Evolutionary conservation across 1,140 invertebrate genomes (phyloP), one percentile per base, ranked within the genome.

Genomic region (Lucilia cuprina): DNA sequence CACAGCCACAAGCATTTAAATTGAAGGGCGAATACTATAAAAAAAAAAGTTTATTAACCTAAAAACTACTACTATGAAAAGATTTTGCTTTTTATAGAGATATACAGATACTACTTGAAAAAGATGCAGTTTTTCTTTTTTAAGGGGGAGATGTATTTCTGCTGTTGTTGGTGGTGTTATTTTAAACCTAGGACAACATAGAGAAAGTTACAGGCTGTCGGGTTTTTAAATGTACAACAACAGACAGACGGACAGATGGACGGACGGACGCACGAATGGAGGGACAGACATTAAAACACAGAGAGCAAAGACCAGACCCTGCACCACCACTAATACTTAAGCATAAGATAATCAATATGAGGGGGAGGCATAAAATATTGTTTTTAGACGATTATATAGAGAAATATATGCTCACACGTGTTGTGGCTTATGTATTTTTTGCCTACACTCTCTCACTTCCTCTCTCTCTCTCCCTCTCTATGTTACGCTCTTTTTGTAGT

Each of bases 141-240:
- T 19, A n/a, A n/a, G n/a, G n/a, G 65, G 65, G 65, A 21, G 65
- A 70, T 9, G 19, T 9, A 19, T 70, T 9, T 19, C 21, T 50
- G n/a, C 3, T 30, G 25, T 30, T 30, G 25, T 30, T 30, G 25
- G 1, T 30, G 25, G 1, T 2, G 25, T 2, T 30, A 14, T 50
- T 50, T 80, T 19, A 25, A 80, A 80, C 77, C 77, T 80, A 80
- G 77, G 77, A 80, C 77, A 80, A 80, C 77, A 49, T 80, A 80
- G 77, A 80, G 77, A 80, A 80, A 80, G 77, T 80, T 80, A 55
- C 50, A 55, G 50, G 17, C 50, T 55, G 50, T 49, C 13, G 49
- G 49, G 49, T n/a, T 17, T 55, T 12, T 55, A 55, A 55, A 41
- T 41, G 41, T 41, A 41, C 41, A 41, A 41, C 3, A 0, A 41